phyloP scores from a whole-genome alignment of 2,113 vertebrate species.

The Ellobius talpinus region DNA sequence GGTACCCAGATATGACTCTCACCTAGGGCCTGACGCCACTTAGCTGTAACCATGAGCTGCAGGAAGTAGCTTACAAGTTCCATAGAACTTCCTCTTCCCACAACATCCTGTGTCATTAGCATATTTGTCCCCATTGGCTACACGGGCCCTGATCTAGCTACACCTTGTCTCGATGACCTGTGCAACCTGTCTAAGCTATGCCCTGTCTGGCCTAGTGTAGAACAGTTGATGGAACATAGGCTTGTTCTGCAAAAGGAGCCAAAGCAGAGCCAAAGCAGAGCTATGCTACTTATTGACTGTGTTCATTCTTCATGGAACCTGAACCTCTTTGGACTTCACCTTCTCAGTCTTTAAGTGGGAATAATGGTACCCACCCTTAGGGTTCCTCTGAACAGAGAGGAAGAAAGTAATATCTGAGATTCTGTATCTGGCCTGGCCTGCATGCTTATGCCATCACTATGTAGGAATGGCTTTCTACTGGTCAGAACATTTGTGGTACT shows the following conservation, averaged over 20 bases:
- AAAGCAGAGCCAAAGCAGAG: not conserved
- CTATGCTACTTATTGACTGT: not conserved
- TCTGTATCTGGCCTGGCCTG: not conserved
- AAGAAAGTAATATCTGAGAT: not conserved
- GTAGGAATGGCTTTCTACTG: not conserved
- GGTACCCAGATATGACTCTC: not conserved
- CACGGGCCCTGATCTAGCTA: not conserved
- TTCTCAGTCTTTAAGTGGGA: not conserved
- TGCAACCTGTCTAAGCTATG: no score
- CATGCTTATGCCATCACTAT: not conserved
- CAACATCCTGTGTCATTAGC: not conserved
- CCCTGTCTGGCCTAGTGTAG: no score
- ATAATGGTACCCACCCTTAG: not conserved
- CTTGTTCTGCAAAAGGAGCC: not conserved
- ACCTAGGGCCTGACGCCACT: not conserved
- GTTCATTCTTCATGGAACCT: not conserved
- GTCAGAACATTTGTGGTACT: not conserved
- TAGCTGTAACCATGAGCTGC: not conserved
- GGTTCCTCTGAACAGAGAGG: not conserved
- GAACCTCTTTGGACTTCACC: not conserved
- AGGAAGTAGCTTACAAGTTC: not conserved
- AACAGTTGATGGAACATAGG: not conserved
- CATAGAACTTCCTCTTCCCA: not conserved
- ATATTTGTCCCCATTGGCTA: not conserved
- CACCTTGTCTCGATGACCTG: not conserved